phyloP scores from a whole-genome alignment of 2,113 vertebrate genomes.

The Megalops atlanticus region DNA sequence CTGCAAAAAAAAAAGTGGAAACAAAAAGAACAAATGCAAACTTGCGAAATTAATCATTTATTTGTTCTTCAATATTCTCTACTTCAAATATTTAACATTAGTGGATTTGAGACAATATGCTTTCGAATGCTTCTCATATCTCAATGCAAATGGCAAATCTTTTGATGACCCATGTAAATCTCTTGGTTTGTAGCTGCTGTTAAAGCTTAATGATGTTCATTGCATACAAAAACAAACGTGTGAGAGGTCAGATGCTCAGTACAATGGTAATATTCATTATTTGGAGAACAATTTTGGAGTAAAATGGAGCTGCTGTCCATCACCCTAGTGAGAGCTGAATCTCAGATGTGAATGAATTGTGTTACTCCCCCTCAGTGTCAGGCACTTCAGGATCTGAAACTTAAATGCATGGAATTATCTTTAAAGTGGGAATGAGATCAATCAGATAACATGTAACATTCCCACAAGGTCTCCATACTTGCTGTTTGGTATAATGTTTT shows the following conservation, averaged over 20 bases:
- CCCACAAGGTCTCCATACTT: neutral
- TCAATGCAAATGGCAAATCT: neutral
- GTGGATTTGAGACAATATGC: neutral
- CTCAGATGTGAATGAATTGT: too few relatives aligned
- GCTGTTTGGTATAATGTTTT: neutral
- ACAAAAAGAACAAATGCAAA: neutral
- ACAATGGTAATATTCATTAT: too few relatives aligned
- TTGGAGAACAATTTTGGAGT: too few relatives aligned
- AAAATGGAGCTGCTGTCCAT: too few relatives aligned
- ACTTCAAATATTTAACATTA: constrained; percentile 2
- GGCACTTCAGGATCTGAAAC: neutral
- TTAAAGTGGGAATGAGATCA: neutral
- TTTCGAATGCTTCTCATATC: constrained; percentile 2
- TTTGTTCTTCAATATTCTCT: neutral
- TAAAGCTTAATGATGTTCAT: neutral
- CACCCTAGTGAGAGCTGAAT: too few relatives aligned
- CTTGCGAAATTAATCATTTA: neutral
- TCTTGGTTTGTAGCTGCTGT: neutral
- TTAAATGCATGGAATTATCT: neutral
- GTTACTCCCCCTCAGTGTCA: too few relatives aligned
- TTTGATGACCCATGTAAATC: neutral
- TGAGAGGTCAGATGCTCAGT: too few relatives aligned
- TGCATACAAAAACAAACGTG: neutral
- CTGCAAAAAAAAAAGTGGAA: neutral
- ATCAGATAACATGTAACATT: neutral